Base-by-base conservation (phyloP, 2,113 vertebrate species). In the Festucalex cinctus region DNA sequence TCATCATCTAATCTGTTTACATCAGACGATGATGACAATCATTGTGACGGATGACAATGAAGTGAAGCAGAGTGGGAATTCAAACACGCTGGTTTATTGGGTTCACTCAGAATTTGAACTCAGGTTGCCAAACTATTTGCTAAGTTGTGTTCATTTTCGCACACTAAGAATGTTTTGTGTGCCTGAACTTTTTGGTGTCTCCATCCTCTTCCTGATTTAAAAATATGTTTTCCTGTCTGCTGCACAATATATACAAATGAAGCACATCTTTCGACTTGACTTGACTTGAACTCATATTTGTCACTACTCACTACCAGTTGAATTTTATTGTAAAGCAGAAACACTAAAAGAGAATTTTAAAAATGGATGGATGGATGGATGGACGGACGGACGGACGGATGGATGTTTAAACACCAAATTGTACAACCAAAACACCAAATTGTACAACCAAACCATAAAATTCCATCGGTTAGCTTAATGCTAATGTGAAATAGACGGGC, bases 21-120 rank as follows among this genome's bases (percentile, higher is more conserved):
- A 62, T 62, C 60, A 39, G 10, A 14, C 0, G 39, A 43, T 62
- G 60, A 62, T 41, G 60, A 62, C 60, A 26, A 62, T 62, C 37
- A 43, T 62, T 43, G 60, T 43, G 60, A 26, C 22, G 22, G 60
- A 62, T 17, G 60, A 62, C 39, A 43, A 62, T 43, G n/a, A 62
- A 43, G 37, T 62, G 37, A 62, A 39, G n/a, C 37, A 6, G 37
- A 41, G 20, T 61, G 59, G 37, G 60, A 62, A 41, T 62, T 43
- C 22, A 43, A 43, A 43, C 37, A 16, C 19, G 19, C 19, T 37
- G 32, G 17, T 59, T 26, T 26, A 54, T 54, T 54, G 36, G 20
- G 58, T 61, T 61, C 59, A 13, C 10, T 22, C 36, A 14, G 10
- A 61, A 22, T 41, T 39, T 61, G 59, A 61, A 41, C 60, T 24